Conservation (phyloP, 2,888 invertebrate species). For the Bursaphelenchus okinawaensis region DNA sequence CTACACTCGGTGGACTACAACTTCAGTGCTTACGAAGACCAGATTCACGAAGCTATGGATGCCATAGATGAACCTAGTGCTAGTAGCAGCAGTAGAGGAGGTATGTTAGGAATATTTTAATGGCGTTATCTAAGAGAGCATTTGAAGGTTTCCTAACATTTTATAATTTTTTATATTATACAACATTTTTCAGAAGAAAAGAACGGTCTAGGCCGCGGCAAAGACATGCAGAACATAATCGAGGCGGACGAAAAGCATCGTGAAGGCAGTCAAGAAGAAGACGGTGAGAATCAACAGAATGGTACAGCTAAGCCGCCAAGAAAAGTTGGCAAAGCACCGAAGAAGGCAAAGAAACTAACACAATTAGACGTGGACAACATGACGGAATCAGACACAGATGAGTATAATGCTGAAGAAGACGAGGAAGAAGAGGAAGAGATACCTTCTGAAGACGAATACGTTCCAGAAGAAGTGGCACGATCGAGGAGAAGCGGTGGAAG, state of each 20-base stretch:
- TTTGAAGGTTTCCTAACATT: conserved; percentile 1
- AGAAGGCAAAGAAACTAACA: conserved; percentile 30
- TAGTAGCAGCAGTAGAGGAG: background rate
- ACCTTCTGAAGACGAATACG: conserved; percentile 32
- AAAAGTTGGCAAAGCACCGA: conserved; percentile 10
- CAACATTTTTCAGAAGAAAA: conserved; percentile 60
- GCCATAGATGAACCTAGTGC: conserved; percentile 18
- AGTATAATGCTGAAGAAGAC: conserved; percentile 15
- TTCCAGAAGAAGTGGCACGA: conserved; percentile 30
- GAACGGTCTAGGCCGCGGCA: conserved; percentile 75
- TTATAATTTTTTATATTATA: background rate
- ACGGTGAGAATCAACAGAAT: background rate
- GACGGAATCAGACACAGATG: conserved; percentile 35
- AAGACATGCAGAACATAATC: conserved; percentile 64
- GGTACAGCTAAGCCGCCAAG: conserved; percentile 15
- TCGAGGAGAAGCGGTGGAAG: background rate
- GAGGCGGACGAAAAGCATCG: conserved; percentile 37
- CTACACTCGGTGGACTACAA: conserved; percentile 65
- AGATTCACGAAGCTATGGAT: conserved; percentile 65
- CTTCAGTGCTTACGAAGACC: conserved; percentile 87
- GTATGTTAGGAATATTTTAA: conserved; percentile 12
- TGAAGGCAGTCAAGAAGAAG: conserved; percentile 12
- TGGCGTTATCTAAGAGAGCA: background rate
- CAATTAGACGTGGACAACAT: conserved; percentile 34
- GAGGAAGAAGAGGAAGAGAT: conserved; percentile 22